These are phyloP conservation scores for Agonopterix subpropinquella DNA, from an alignment of 2,888 invertebrate species.

Conservation along the genomic window DNA sequence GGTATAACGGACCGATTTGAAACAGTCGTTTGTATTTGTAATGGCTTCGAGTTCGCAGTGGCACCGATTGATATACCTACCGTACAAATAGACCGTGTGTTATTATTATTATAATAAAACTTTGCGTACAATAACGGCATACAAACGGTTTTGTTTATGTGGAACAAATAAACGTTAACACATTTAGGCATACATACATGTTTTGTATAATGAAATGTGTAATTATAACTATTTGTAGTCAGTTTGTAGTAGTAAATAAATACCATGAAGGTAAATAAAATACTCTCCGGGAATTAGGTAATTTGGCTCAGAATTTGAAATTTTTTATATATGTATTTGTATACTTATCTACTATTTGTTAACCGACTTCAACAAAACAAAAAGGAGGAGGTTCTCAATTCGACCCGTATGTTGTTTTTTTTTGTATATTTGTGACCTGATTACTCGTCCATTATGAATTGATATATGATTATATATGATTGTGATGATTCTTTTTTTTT, in stretches of 20 bases:
- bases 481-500: too few species aligned
- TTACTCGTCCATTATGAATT: too few species aligned
- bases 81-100: conserved; percentile 3
- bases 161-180: background rate
- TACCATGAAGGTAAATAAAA: too few species aligned
- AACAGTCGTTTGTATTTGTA: conserved; percentile 3
- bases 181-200: background rate
- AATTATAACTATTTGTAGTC: background rate
- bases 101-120: background rate
- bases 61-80: conserved; percentile 4
- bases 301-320: too few species aligned
- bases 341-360: too few species aligned
- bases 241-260: background rate
- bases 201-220: background rate
- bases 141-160: background rate
- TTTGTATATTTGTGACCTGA: too few species aligned
- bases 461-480: too few species aligned
- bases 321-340: too few species aligned
- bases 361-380: too few species aligned
- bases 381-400: too few species aligned
- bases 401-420: too few species aligned
- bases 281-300: too few species aligned
- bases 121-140: conserved; percentile 1
- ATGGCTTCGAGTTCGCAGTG: conserved; percentile 2
- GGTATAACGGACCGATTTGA: conserved; percentile 18